These are phyloP conservation scores for Oppia nitens DNA, from an alignment of 1,140 invertebrate genomes.

Conservation along the genomic window DNA sequence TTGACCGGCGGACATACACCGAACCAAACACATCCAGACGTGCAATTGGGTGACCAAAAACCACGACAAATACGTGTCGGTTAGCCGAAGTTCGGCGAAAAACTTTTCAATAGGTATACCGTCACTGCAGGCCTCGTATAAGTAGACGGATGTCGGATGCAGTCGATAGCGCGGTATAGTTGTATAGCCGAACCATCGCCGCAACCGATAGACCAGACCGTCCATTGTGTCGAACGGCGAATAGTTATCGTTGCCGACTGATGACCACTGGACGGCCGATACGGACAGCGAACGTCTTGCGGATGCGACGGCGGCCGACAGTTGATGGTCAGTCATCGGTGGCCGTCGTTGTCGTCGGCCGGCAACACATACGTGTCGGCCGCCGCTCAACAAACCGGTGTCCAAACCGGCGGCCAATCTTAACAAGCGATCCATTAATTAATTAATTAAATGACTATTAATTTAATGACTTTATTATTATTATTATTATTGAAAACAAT, in stretches of 20 bases:
- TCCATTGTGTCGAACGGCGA: neutral
- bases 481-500: too few relatives aligned
- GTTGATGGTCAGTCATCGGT: too few relatives aligned
- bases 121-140: constrained; percentile 5
- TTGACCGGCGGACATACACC: neutral
- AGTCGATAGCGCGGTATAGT: neutral
- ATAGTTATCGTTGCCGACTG: too few relatives aligned
- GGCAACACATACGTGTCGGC: too few relatives aligned
- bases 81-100: neutral
- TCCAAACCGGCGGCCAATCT: constrained; percentile 76
- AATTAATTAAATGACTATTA: too few relatives aligned
- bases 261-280: too few relatives aligned
- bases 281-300: too few relatives aligned
- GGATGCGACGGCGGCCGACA: too few relatives aligned
- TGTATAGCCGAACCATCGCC: neutral
- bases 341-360: too few relatives aligned
- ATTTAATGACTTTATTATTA: too few relatives aligned
- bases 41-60: neutral
- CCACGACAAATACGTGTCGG: neutral
- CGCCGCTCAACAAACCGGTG: too few relatives aligned
- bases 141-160: neutral
- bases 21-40: neutral
- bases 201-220: neutral
- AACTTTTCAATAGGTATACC: neutral
- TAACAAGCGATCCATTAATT: constrained; percentile 83